phyloP scores from a whole-genome alignment of 2,888 invertebrate species.

The Orthonevra nobilis region DNA sequence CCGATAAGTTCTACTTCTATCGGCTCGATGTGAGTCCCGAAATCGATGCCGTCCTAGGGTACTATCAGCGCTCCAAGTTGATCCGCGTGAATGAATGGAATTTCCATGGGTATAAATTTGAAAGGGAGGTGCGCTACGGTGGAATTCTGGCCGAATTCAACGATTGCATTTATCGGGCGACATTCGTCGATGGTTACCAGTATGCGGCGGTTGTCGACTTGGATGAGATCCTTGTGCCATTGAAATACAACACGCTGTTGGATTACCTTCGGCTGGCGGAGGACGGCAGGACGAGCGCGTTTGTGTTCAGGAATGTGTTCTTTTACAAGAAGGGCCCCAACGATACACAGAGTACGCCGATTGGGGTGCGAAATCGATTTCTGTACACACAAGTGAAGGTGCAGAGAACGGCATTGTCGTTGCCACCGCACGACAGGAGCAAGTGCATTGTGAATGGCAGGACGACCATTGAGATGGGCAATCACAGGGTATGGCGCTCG shows the following conservation, averaged over 20 bases:
- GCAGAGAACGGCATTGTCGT: constrained; percentile 75
- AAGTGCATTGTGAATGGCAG: constrained; percentile 93
- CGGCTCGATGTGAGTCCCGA: constrained; percentile 77
- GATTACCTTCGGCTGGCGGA: constrained; percentile 75
- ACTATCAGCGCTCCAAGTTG: constrained; percentile 76
- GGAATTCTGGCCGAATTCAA: constrained; percentile 94
- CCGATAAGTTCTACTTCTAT: constrained; percentile 81
- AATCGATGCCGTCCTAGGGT: constrained; percentile 77
- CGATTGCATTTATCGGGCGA: constrained; percentile 94
- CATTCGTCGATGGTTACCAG: constrained; percentile 85
- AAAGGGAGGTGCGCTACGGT: constrained; percentile 81
- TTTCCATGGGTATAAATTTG: constrained; percentile 74
- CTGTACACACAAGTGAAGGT: constrained; percentile 80
- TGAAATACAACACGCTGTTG: constrained; percentile 87
- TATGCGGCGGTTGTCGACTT: constrained; percentile 92
- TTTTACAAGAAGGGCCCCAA: constrained; percentile 80
- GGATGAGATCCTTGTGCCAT: constrained; percentile 92
- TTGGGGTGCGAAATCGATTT: constrained; percentile 75
- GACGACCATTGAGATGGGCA: constrained; percentile 91
- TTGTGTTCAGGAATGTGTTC: constrained; percentile 81
- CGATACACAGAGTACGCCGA: constrained; percentile 76
- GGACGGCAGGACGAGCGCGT: constrained; percentile 78
- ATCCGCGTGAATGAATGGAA: constrained; percentile 80
- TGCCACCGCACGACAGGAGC: constrained; percentile 88
- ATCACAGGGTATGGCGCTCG: constrained; percentile 86